These are phyloP conservation scores for Helostoma temminkii DNA, from an alignment of 2,797 vertebrate species.

Conservation along the genomic window DNA sequence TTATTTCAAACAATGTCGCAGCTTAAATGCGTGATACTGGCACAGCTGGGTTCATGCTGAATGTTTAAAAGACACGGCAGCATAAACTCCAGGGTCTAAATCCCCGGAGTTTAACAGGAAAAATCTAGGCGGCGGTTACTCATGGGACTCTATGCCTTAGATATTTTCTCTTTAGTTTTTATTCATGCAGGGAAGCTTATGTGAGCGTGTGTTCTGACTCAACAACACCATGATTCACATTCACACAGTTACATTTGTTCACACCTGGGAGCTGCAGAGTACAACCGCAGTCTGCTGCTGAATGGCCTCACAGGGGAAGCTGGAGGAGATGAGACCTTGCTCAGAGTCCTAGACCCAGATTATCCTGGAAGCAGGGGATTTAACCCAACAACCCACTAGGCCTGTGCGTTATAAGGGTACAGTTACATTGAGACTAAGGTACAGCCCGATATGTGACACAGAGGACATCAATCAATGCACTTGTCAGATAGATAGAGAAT, in stretches of 20 bases:
- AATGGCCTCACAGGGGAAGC: constrained; percentile 22
- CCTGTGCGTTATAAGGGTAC: not conserved
- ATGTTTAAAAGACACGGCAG: constrained; percentile 12
- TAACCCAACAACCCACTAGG: not conserved
- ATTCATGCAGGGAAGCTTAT: constrained; percentile 45
- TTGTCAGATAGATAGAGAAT: too few species aligned
- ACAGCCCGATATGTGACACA: too few species aligned
- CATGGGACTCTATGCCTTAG: constrained; percentile 16
- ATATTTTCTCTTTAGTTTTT: constrained; percentile 25
- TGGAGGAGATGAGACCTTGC: constrained; percentile 22
- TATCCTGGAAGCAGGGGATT: not conserved
- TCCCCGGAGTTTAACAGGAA: constrained; percentile 34
- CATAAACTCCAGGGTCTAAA: constrained; percentile 15
- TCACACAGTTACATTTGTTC: constrained; percentile 48
- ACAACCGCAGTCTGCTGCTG: constrained; percentile 41
- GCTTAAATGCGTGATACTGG: not conserved
- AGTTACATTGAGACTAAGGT: not conserved
- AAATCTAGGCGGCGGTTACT: constrained; percentile 37
- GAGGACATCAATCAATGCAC: too few species aligned
- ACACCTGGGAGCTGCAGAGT: constrained; percentile 58
- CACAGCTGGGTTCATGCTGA: constrained; percentile 19
- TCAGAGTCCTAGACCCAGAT: constrained; percentile 2
- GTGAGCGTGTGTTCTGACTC: constrained; percentile 42
- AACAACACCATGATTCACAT: constrained; percentile 56
- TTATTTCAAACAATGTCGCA: not conserved